A percentile compares a stretch with the other conserved stretches of the same genome.
These are phyloP conservation scores for Sylvicola cinctus DNA, from an alignment of 2,888 invertebrate species.

Conservation along the genomic window DNA sequence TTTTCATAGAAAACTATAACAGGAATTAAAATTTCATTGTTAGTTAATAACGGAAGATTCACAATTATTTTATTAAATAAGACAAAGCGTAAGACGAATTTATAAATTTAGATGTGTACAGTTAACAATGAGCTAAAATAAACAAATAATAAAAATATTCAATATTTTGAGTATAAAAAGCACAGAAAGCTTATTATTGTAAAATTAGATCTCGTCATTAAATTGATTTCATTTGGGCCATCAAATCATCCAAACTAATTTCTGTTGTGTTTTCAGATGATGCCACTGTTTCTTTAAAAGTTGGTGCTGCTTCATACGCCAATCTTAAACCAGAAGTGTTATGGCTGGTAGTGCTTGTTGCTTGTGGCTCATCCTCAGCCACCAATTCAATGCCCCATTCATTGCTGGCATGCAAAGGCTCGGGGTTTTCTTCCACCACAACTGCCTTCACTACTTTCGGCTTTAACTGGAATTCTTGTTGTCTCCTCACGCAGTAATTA, in stretches of 20 bases:
- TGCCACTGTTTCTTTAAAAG: conserved; percentile 20
- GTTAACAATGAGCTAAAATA: too few species aligned
- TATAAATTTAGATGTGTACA: too few species aligned
- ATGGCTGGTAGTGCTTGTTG: background rate
- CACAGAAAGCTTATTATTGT: too few species aligned
- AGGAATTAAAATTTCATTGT: too few species aligned
- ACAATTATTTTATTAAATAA: too few species aligned
- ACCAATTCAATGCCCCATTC: conserved; percentile 75
- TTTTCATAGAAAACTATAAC: too few species aligned
- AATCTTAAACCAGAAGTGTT: conserved; percentile 27
- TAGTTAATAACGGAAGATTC: too few species aligned
- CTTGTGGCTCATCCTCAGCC: conserved; percentile 27
- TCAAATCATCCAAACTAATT: conserved; percentile 68
- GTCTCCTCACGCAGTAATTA: conserved; percentile 44
- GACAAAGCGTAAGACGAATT: too few species aligned
- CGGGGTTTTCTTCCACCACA: conserved; percentile 29
- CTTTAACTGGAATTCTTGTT: conserved; percentile 35
- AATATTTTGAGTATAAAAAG: too few species aligned
- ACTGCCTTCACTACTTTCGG: conserved; percentile 35
- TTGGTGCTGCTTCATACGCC: conserved; percentile 49
- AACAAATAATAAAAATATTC: too few species aligned
- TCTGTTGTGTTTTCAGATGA: conserved; percentile 30
- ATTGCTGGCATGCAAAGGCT: conserved; percentile 67
- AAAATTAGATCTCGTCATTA: too few species aligned
- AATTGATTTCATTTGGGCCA: conserved; percentile 80